A percentile compares a stretch with the other conserved stretches of the same genome.
phyloP scores from a whole-genome alignment of 2,113 vertebrate species.

The Kryptolebias marmoratus region DNA sequence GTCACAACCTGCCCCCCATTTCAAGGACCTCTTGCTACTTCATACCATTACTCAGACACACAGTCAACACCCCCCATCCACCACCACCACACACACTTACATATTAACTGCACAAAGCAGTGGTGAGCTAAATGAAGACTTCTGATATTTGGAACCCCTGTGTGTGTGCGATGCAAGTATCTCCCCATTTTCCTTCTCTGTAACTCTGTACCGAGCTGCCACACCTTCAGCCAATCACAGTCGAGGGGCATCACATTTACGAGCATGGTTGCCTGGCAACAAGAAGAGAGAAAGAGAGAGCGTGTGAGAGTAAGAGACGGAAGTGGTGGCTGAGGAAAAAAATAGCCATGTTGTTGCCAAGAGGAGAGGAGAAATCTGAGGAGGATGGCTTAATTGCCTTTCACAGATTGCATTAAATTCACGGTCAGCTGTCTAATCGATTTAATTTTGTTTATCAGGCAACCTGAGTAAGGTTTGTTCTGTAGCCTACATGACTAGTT shows the following conservation, averaged over 20 bases:
- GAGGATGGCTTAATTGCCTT: conserved; percentile 59
- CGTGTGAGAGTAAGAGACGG: conserved; percentile 43
- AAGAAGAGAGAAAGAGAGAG: conserved; percentile 48
- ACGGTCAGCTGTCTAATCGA: conserved; percentile 28
- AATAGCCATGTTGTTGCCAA: conserved; percentile 76
- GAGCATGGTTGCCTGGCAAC: conserved; percentile 78
- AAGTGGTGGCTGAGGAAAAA: conserved; percentile 64
- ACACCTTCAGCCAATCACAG: conserved; percentile 55
- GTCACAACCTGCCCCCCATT: conserved; percentile 31
- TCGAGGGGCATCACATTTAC: conserved; percentile 66
- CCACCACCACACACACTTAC: not conserved
- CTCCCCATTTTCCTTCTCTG: conserved; percentile 27
- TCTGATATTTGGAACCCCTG: not conserved
- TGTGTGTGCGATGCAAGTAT: conserved; percentile 9
- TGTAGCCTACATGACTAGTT: conserved; percentile 10
- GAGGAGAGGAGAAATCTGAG: conserved; percentile 65
- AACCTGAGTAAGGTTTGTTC: conserved; percentile 5
- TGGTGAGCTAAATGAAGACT: not conserved
- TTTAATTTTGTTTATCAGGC: conserved; percentile 25
- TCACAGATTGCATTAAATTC: conserved; percentile 54
- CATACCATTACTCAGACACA: conserved; percentile 21
- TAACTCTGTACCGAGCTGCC: conserved; percentile 20
- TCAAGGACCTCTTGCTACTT: conserved; percentile 35
- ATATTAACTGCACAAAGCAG: conserved; percentile 3
- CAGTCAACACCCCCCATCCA: not conserved